Conservation (phyloP, 2,888 invertebrate species). For the Ochropleura plecta region DNA sequence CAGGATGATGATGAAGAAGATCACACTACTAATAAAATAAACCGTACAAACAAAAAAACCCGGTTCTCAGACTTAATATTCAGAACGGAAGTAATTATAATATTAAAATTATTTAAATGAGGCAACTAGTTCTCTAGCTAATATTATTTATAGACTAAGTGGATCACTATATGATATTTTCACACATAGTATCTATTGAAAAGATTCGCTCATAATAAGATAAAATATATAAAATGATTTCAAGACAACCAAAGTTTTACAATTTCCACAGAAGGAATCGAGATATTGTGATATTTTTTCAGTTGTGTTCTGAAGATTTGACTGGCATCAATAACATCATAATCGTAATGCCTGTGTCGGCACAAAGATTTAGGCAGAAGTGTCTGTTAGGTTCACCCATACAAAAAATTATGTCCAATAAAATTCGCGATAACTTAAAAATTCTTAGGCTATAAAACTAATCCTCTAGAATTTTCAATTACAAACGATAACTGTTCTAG, state of each 20-base stretch:
- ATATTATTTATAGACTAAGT: slow-evolving; percentile 16
- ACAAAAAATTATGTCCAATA: neutral
- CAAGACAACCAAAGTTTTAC: neutral
- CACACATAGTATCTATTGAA: neutral
- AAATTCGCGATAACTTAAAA: neutral
- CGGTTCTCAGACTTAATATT: slow-evolving; percentile 13
- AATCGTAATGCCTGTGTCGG: neutral
- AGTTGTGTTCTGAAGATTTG: neutral
- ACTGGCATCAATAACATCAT: neutral
- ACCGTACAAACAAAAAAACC: neutral
- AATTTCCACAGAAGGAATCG: neutral
- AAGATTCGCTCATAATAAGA: neutral
- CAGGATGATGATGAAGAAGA: too few relatives aligned
- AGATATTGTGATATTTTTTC: neutral
- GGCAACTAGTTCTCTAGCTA: slow-evolving; percentile 16
- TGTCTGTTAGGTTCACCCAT: neutral
- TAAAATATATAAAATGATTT: neutral
- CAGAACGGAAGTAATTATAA: slow-evolving; percentile 37
- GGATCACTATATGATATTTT: slow-evolving; percentile 10
- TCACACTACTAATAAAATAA: neutral
- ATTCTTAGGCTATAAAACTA: neutral
- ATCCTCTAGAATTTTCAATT: slow-evolving; percentile 32
- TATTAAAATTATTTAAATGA: slow-evolving; percentile 43
- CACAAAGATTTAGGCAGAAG: neutral
- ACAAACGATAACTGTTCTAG: slow-evolving; percentile 15